Conservation (phyloP, 2,797 vertebrate genomes). For the Hydrocynus forskahlii region DNA sequence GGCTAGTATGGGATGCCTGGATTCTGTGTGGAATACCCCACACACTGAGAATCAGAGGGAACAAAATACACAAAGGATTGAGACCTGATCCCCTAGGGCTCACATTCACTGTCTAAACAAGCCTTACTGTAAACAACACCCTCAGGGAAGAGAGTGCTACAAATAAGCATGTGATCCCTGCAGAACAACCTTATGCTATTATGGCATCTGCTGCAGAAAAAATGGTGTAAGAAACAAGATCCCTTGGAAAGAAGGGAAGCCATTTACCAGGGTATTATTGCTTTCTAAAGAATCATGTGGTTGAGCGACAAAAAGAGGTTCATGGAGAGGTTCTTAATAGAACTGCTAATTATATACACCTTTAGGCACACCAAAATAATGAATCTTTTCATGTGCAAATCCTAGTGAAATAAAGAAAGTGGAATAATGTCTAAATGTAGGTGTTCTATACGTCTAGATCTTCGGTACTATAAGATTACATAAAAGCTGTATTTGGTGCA, state of each 20-base stretch:
- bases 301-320: not conserved
- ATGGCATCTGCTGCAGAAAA: not conserved
- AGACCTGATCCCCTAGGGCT: conserved; percentile 38
- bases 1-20: conserved; percentile 11
- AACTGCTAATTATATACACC: too few species aligned
- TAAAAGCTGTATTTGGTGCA: not conserved
- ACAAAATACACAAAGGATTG: not conserved
- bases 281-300: not conserved
- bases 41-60: not conserved
- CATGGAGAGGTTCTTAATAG: not conserved
- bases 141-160: conserved; percentile 11
- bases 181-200: conserved; percentile 2
- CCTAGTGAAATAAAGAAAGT: too few species aligned
- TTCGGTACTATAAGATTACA: not conserved
- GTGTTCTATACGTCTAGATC: not conserved
- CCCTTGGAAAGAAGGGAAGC: not conserved
- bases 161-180: conserved; percentile 27
- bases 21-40: conserved; percentile 25
- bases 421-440: too few species aligned
- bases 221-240: conserved; percentile 16
- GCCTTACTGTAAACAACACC: conserved; percentile 45
- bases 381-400: too few species aligned
- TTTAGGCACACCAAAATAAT: too few species aligned
- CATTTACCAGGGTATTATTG: not conserved
- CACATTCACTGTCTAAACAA: conserved; percentile 49